Conservation (phyloP, 2,888 invertebrate genomes). For the Belgica antarctica region DNA sequence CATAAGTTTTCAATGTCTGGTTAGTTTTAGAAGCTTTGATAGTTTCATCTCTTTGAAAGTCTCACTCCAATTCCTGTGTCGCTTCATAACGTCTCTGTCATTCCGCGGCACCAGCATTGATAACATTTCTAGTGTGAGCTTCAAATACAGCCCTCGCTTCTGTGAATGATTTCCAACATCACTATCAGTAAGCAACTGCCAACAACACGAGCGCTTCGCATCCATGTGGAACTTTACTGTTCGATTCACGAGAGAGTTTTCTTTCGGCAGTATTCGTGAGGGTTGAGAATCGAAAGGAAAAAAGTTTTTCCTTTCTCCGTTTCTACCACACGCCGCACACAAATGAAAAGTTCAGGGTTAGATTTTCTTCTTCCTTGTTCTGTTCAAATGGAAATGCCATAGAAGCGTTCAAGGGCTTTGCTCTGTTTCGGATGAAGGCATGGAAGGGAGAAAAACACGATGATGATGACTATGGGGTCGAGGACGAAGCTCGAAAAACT, state of each 20-base stretch:
- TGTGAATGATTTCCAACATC: not conserved
- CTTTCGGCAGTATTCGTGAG: not conserved
- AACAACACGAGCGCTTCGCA: slow-evolving; percentile 3
- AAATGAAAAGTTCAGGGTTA: slow-evolving; percentile 42
- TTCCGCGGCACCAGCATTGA: no score
- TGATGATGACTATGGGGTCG: slow-evolving; percentile 37
- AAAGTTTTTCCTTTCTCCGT: no score
- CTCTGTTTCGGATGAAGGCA: not conserved
- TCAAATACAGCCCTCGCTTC: no score
- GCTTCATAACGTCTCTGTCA: no score
- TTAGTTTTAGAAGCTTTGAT: no score
- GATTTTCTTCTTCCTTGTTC: slow-evolving; percentile 36
- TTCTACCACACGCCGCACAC: slow-evolving; percentile 24
- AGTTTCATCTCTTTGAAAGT: no score
- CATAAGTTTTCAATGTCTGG: no score
- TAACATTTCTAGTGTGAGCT: no score
- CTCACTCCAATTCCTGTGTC: no score
- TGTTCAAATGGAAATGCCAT: slow-evolving; percentile 31
- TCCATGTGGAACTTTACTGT: not conserved
- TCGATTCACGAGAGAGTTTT: slow-evolving; percentile 12
- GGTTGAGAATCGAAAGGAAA: not conserved
- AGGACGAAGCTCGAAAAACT: slow-evolving; percentile 31
- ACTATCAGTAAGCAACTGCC: not conserved
- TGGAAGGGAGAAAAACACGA: slow-evolving; percentile 21
- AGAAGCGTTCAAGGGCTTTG: slow-evolving; percentile 42